Evolutionary conservation across 2,888 invertebrate genomes (phyloP), one percentile per base, ranked within the genome.

Genomic region (Xanthia icteritia): DNA sequence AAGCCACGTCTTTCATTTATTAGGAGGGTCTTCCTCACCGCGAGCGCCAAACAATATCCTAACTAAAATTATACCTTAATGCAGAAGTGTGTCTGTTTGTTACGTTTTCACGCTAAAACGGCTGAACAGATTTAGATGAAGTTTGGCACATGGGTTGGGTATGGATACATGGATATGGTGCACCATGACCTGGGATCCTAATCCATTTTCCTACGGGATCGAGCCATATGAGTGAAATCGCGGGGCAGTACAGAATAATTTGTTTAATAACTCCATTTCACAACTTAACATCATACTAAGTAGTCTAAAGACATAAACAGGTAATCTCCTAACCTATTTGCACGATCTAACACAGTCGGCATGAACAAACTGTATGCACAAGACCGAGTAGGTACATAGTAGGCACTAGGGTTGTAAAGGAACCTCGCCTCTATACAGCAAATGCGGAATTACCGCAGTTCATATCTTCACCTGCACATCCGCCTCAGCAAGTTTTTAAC

Each of bases 291-390:
- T 15, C 36, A 23, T n/a, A 54, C 5, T n/a, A 39, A 58, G 69
- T 70, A 17, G 15, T 70, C 13, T 9, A 2, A 27, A 60, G 13
- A 17, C 42, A 17, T 54, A 58, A 27, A 17, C 54, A 73, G 11
- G 66, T 60, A 71, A 79, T 84, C 67, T 61, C 0, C 45, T 61
- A 64, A 74, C 72, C 51, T 69, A 27, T 81, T 75, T 73, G 68
- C 54, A 56, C 27, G 39, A 56, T 73, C 54, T 69, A 45, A 73
- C 75, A 45, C 39, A 76, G 51, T 79, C 15, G 67, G 45, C 54
- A 39, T 39, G 63, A 76, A 68, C 68, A 76, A 66, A 77, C 66
- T 68, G 75, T 75, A 70, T 82, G 70, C 68, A 68, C 69, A 81
- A 66, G 82, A 76, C 67, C 70, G 73, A 74, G 73, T 51, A 70